Evolutionary conservation across 1,140 invertebrate species (phyloP).

Genomic region (Drosophila prosaltans): DNA sequence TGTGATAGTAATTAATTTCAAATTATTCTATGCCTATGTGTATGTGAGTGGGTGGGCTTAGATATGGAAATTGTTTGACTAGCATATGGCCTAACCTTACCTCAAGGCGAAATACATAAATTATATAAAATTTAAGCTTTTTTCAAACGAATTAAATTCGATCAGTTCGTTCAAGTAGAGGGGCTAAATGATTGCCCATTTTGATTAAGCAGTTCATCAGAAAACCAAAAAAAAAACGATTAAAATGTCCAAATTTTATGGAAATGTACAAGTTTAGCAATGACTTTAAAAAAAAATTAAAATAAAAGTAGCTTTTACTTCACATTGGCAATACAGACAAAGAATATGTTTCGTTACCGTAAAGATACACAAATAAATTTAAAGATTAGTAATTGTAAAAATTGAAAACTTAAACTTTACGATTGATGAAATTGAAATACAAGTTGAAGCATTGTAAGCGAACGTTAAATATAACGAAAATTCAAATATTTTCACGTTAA

Average conservation of each 20-base stretch:
- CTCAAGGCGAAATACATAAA: neutral
- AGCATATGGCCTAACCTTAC: neutral
- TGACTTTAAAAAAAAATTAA: too few species aligned
- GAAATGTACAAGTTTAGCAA: too few species aligned
- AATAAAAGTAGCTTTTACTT: too few species aligned
- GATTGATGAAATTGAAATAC: neutral
- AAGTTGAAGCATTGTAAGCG: neutral
- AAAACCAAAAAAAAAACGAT: neutral
- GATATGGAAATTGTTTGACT: neutral
- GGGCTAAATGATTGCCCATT: neutral
- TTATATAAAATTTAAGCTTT: neutral
- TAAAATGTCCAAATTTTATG: too few species aligned
- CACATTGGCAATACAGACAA: too few species aligned
- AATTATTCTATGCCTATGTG: neutral
- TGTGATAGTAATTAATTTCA: constrained; percentile 12
- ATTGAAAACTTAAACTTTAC: neutral
- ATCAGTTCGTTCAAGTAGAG: neutral
- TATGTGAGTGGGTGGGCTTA: neutral
- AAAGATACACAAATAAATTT: too few species aligned
- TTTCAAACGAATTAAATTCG: neutral
- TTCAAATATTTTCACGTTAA: neutral
- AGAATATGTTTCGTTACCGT: too few species aligned
- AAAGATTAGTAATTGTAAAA: neutral
- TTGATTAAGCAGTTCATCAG: too few species aligned
- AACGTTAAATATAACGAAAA: constrained; percentile 10